Conservation (phyloP, 2,888 invertebrate species). For the Temnothorax unifasciatus region DNA sequence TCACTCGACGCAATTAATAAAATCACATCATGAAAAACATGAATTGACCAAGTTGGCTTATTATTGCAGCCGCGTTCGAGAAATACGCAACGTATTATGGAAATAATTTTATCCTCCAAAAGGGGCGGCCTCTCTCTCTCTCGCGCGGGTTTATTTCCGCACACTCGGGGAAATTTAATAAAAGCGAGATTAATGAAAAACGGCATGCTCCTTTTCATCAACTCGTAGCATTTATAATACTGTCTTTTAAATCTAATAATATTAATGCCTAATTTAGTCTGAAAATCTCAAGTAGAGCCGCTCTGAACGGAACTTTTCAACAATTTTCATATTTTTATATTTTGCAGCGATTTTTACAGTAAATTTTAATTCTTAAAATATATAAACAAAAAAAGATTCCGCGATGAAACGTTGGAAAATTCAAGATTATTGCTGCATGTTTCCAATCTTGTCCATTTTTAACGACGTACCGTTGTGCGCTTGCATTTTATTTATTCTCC, state of each 20-base stretch:
- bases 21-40: constrained; percentile 50
- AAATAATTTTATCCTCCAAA: constrained; percentile 53
- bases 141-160: constrained; percentile 33
- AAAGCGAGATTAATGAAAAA: constrained; percentile 53
- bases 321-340: not conserved
- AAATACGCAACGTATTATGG: constrained; percentile 48
- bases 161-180: constrained; percentile 50
- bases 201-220: constrained; percentile 39
- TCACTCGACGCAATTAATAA: constrained; percentile 49
- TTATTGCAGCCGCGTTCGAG: constrained; percentile 47
- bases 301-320: not conserved
- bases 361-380: constrained; percentile 12
- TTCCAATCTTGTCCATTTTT: not conserved
- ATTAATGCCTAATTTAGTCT: constrained; percentile 21
- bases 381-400: not conserved
- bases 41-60: constrained; percentile 51
- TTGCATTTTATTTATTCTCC: not conserved
- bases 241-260: constrained; percentile 24
- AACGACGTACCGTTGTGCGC: not conserved
- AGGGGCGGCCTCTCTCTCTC: not conserved
- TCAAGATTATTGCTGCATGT: not conserved
- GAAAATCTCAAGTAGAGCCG: constrained; percentile 2
- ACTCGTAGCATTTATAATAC: constrained; percentile 29
- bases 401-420: constrained; percentile 7
- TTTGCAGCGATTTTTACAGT: not conserved